These are phyloP conservation scores for Novumbra hubbsi DNA, from an alignment of 2,797 vertebrate species.

Conservation along the genomic window DNA sequence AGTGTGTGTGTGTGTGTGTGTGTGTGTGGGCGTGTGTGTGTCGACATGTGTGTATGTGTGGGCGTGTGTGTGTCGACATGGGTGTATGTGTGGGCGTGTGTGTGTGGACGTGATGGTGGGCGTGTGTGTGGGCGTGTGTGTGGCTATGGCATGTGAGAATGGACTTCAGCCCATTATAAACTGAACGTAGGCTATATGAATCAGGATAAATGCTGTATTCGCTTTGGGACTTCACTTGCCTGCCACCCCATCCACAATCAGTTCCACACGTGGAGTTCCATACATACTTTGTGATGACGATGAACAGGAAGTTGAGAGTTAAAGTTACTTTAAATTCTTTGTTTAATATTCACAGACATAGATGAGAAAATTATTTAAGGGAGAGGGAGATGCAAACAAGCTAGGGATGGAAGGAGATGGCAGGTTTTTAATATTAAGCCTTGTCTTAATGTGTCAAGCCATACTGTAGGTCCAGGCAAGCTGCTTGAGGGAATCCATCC, in stretches of 20 bases:
- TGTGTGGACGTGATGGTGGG: too few species aligned
- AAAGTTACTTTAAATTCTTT: conserved; percentile 13
- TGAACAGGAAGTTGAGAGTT: conserved; percentile 4
- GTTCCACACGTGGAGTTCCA: background rate
- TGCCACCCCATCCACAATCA: background rate
- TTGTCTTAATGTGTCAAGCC: conserved; percentile 11
- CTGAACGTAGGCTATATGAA: background rate
- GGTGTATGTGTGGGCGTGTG: too few species aligned
- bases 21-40: too few species aligned
- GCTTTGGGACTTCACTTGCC: background rate
- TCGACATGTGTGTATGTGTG: too few species aligned
- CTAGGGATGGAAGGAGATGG: background rate
- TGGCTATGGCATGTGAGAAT: too few species aligned
- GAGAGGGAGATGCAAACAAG: too few species aligned
- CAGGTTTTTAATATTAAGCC: conserved; percentile 11
- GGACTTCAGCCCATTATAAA: background rate
- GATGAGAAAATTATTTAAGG: background rate
- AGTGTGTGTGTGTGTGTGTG: too few species aligned
- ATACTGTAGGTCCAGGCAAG: background rate
- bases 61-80: too few species aligned
- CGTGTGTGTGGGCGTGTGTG: too few species aligned
- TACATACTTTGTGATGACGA: conserved; percentile 4
- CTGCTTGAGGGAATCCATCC: background rate
- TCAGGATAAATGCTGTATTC: background rate
- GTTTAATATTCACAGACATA: conserved; percentile 31